Base-by-base conservation (phyloP, 2,113 vertebrate species). In the Nettapus auritus region DNA sequence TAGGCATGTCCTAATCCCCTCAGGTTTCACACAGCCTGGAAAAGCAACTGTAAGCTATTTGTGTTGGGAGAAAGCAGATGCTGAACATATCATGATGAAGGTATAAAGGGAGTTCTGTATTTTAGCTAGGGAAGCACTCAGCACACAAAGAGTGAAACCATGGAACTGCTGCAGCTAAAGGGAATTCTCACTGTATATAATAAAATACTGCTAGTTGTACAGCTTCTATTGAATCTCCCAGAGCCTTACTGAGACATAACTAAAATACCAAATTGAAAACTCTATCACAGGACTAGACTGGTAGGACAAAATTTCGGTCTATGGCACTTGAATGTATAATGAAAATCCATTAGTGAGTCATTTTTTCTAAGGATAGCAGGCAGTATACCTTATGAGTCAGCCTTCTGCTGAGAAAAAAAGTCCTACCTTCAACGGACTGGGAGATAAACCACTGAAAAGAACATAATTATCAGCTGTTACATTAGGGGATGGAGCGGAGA, bases 291-390 rank as follows among this genome's bases (percentile, higher is more conserved):
- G 66, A 90, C 7, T 25, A 89, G 62, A 81, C 77, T 33, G 66
- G 66, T 44, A 77, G 74, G 86, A 87, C 74, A 90, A 90, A 96
- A 95, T 85, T 93, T 96, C 57, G 53, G 83, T n/a, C 83, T 88
- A 6, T 50, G 78, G 53, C 73, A 63, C 93, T 87, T 92, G 88
- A 92, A 96, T 76, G 36, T 62, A 93, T 85, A 96, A 96, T 88
- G 89, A 96, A 97, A 96, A 93, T 94, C 86, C 96, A 95, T 97
- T 94, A 96, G 83, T 96, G 94, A 97, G 83, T 97, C 94, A 96
- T 80, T 94, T 84, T 62, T 93, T 79, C 96, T 96, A 93, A 96
- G 90, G 90, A 96, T 79, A 94, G 96, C 90, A 96, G 63, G 81
- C 81, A 92, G 88, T 92, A 94, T 87, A 89, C 77, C 50, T 94